Conservation (phyloP, 2,888 invertebrate species). For the Diarsia dahlii region DNA sequence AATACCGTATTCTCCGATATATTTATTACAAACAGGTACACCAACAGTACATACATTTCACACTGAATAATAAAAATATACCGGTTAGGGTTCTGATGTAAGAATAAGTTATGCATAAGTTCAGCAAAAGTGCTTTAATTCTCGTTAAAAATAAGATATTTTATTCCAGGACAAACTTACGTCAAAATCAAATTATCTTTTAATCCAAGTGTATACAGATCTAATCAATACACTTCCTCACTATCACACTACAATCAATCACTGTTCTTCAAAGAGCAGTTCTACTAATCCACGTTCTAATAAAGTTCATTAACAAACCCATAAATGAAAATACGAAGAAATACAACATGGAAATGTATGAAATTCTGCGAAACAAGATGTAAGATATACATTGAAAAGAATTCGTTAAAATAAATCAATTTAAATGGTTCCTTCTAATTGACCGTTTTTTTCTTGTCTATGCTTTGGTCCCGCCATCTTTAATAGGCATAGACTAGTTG, state of each 20-base stretch:
- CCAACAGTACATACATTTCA: too few species aligned
- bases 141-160: too few species aligned
- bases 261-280: neutral
- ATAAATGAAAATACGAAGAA: constrained; percentile 42
- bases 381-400: constrained; percentile 59
- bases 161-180: neutral
- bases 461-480: constrained; percentile 36
- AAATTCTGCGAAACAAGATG: constrained; percentile 33
- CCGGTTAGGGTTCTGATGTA: too few species aligned
- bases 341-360: constrained; percentile 24
- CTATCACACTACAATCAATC: too few species aligned
- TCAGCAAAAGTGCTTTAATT: too few species aligned
- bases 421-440: constrained; percentile 46
- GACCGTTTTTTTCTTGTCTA: constrained; percentile 40
- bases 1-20: too few species aligned
- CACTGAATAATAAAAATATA: too few species aligned
- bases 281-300: neutral
- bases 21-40: too few species aligned
- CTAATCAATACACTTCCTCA: neutral
- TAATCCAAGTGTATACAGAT: neutral
- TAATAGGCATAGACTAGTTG: constrained; percentile 58
- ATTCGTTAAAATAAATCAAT: constrained; percentile 62
- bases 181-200: neutral
- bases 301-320: constrained; percentile 27
- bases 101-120: too few species aligned